Base-by-base conservation (phyloP, 2,888 invertebrate species). In the Xanthorhoe spadicearia region DNA sequence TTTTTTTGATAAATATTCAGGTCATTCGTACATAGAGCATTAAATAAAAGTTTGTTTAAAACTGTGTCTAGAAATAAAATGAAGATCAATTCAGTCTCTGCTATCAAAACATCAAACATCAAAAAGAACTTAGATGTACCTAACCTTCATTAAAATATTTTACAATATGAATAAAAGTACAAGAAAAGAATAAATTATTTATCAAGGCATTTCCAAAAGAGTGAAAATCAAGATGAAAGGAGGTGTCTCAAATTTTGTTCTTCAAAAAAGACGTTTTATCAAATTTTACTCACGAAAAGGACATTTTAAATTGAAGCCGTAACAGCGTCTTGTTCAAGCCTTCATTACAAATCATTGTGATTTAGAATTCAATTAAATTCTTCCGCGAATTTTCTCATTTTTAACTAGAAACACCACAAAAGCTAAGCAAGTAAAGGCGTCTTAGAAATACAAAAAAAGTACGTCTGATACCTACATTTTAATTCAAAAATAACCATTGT, bases 301-400 rank as follows among this genome's bases (percentile, higher is more conserved):
- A 55, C 50, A 28, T 62, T 66, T 55, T 46, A 50, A 66, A 59
- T 62, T 54, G 54, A 52, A 62, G 23, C 32, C 51, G 46, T 66
- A 62, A 59, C 62, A 66, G 58, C 35, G 43, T n/a, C 18, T 4
- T 32, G 51, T 60, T 63, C 51, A 63, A n/a, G 19, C 32, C 55
- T 60, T 60, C 50, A 49, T 65, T 51, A 55, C 50, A 17, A 48
- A 55, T 59, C 50, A 59, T 59, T 64, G 59, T 60, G 64, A 48
- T 28, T 65, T 65, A 65, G 64, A 65, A 65, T 61, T 65, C 51
- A 65, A 61, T 65, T 65, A 65, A 61, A 65, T 57, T 61, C 51
- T 57, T 65, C 35, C 65, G 52, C 49, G 32, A 35, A n/a, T 57
- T 61, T 62, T 61, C 68, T 57, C 68, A 50, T 57, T 61, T 68